phyloP scores from a whole-genome alignment of 2,797 vertebrate species.

The Sciaenops ocellatus region DNA sequence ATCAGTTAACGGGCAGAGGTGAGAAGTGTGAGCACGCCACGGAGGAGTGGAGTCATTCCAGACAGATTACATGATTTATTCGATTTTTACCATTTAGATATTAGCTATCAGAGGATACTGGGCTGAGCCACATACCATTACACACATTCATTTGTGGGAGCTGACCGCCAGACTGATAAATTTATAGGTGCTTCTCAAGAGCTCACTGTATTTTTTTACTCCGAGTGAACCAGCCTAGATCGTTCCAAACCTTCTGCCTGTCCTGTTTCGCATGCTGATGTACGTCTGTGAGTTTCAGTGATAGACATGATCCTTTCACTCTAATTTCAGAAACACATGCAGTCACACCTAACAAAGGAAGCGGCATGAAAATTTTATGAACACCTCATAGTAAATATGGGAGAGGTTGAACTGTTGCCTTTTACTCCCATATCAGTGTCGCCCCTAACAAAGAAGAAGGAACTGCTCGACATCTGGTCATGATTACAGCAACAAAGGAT shows the following conservation, averaged over 20 bases:
- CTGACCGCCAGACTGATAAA: not conserved
- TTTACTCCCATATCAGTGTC: conserved; percentile 54
- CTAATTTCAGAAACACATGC: conserved; percentile 8
- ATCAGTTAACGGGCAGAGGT: conserved; percentile 64
- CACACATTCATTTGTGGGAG: not conserved
- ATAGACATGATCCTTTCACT: not conserved
- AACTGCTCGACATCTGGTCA: conserved; percentile 55
- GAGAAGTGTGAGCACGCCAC: conserved; percentile 61
- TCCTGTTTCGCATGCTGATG: not conserved
- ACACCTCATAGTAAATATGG: conserved; percentile 70
- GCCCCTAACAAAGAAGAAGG: conserved; percentile 23
- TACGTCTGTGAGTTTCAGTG: not conserved
- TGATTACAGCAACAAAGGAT: conserved; percentile 40
- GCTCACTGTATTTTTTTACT: not conserved
- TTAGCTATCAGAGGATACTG: not conserved
- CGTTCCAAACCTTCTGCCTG: not conserved
- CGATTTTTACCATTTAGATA: not conserved
- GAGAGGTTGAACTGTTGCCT: conserved; percentile 30
- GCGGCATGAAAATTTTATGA: conserved; percentile 64
- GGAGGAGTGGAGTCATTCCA: conserved; percentile 26
- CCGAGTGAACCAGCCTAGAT: not conserved
- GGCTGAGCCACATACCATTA: conserved; percentile 1
- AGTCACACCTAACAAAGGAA: conserved; percentile 39
- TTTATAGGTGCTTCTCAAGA: not conserved
- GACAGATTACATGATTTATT: conserved; percentile 18